Evolutionary conservation across 2,888 invertebrate species (phyloP), one percentile per base, ranked within the genome.

Genomic region (Andrena camellia): DNA sequence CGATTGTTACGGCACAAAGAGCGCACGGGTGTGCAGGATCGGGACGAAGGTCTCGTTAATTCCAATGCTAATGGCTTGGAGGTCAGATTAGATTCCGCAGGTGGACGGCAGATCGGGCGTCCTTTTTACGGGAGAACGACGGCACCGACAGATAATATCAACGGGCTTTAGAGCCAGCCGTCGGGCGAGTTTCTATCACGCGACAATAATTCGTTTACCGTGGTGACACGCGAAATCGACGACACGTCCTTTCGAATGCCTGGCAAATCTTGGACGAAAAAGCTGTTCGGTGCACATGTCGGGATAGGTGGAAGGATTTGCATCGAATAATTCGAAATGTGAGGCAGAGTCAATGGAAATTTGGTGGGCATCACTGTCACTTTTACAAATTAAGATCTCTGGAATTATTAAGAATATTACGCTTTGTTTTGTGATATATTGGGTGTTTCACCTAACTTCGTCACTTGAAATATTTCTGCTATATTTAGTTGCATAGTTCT

Each of bases 111-210:
- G 48, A 72, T 81, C 81, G 74, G 77, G 78, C 68, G 63, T 80
- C 74, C 78, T 84, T 86, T 86, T 84, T 82, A 74, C 42, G 31
- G 50, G 17, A 59, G 71, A 78, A 79, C 64, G 78, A 81, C 78
- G 68, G 78, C 42, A 79, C 72, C 79, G 88, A 88, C 83, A 87
- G 84, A 88, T 88, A 88, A 88, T 78, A 87, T 86, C 81, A 66
- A 29, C 31, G 31, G 73, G 79, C 68, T 73, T 72, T 42, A 42
- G 42, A 42, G 42, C 42, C 42, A 42, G 77, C 57, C 57, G 48
- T 31, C 69, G 75, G 64, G 23, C 62, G 72, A 77, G 78, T 85
- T 78, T 83, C 77, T 88, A 79, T 82, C 85, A 78, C 82, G 85
- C 79, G 79, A 81, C 74, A 62, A 66, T 77, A 77, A 70, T 80